phyloP scores from a whole-genome alignment of 2,113 vertebrate species.

The Diglossa brunneiventris region DNA sequence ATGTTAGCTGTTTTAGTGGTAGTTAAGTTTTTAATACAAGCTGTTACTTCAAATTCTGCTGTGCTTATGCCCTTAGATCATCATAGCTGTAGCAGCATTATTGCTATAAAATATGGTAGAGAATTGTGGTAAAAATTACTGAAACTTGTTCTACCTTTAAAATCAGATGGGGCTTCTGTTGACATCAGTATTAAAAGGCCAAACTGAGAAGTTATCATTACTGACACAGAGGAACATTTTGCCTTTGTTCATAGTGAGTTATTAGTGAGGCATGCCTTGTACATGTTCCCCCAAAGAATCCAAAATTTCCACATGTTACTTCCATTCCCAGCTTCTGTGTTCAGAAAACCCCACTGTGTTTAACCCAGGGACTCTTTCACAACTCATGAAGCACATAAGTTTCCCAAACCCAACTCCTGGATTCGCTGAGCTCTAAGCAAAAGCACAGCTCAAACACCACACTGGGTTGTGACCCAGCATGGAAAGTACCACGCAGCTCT shows the following conservation, averaged over 20 bases:
- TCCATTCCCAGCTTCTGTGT: background rate
- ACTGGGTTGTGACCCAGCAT: background rate
- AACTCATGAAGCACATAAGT: conserved; percentile 31
- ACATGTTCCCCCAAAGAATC: conserved; percentile 32
- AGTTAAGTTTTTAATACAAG: conserved; percentile 27
- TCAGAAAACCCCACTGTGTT: background rate
- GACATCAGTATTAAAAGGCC: conserved; percentile 8
- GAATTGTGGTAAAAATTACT: background rate
- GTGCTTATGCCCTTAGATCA: background rate
- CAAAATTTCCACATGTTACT: background rate
- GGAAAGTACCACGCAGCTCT: background rate
- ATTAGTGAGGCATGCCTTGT: conserved; percentile 37
- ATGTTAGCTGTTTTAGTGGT: background rate
- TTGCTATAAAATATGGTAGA: background rate
- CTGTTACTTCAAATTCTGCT: conserved; percentile 6
- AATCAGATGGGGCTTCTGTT: background rate
- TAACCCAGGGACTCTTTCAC: conserved; percentile 30
- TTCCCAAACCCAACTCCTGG: background rate
- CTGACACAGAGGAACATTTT: conserved; percentile 17
- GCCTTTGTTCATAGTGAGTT: background rate
- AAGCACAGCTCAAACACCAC: background rate
- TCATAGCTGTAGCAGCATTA: background rate
- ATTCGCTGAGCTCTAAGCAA: conserved; percentile 44
- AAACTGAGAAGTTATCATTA: background rate
- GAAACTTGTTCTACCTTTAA: background rate